Evolutionary conservation across 2,888 invertebrate species (phyloP).

Genomic region (Stegana nigrithorax): DNA sequence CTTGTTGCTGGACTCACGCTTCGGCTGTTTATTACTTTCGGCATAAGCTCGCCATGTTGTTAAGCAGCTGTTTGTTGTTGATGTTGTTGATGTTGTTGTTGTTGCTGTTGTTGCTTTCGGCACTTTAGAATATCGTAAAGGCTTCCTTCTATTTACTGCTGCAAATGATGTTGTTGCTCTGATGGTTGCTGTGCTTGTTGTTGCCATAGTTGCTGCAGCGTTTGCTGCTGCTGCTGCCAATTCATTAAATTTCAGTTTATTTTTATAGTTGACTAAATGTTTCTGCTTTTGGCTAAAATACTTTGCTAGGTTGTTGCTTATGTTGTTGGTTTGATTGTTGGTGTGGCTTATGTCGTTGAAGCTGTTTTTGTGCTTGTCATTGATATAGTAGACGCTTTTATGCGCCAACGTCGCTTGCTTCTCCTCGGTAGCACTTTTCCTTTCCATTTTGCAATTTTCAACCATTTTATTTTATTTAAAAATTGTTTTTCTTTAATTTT

Average conservation of each 20-base stretch:
- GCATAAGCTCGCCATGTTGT: conserved; percentile 22
- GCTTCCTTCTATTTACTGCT: background rate
- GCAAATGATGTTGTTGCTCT: background rate
- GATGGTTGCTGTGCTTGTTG: background rate
- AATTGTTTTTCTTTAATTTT: background rate
- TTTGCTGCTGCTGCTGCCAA: background rate
- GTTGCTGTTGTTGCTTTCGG: conserved; percentile 9
- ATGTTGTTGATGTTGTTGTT: conserved; percentile 4
- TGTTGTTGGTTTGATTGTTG: background rate
- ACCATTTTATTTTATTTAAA: background rate
- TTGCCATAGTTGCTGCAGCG: conserved; percentile 20
- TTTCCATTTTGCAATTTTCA: background rate
- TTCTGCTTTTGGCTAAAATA: conserved; percentile 21
- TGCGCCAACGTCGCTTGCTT: background rate
- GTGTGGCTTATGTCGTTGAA: background rate
- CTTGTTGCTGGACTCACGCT: conserved; percentile 27
- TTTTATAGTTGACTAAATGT: conserved; percentile 25
- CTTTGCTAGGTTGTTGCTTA: background rate
- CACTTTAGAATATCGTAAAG: conserved; percentile 2
- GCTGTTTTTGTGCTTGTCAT: conserved; percentile 1
- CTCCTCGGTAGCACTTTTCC: background rate
- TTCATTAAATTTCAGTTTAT: conserved; percentile 37
- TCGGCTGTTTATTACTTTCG: conserved; percentile 24
- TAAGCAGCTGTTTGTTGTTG: background rate
- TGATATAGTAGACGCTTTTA: background rate